Conservation (phyloP, 2,888 invertebrate species). For the Temnothorax rugatulus region DNA sequence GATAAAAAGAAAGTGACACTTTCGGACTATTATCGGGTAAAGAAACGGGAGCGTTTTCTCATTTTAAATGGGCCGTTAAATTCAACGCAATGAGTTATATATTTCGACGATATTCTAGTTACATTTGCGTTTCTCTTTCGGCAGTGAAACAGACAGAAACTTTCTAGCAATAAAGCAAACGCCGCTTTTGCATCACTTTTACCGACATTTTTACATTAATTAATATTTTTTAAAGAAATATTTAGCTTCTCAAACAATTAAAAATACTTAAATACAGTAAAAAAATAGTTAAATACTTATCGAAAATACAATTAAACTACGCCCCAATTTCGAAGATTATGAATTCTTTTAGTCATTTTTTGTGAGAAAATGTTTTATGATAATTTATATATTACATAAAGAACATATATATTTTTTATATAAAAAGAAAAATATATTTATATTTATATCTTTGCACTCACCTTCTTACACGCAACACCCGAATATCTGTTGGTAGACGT, state of each 20-base stretch:
- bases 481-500: conserved; percentile 98
- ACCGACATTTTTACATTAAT: not conserved
- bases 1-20: conserved; percentile 32
- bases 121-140: conserved; percentile 28
- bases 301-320: not conserved
- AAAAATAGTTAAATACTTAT: not conserved
- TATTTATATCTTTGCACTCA: conserved; percentile 79
- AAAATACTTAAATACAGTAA: not conserved
- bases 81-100: not conserved
- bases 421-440: not conserved
- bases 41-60: not conserved
- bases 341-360: not conserved
- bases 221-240: not conserved
- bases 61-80: conserved; percentile 2
- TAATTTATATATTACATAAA: not conserved
- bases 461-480: conserved; percentile 99
- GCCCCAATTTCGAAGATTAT: not conserved
- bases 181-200: not conserved
- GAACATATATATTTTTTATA: not conserved
- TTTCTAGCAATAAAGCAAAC: conserved; percentile 11
- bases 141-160: not conserved
- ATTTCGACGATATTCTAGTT: not conserved
- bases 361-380: not conserved
- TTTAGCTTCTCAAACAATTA: not conserved
- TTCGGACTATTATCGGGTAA: not conserved